Percentiles rank a stretch among this genome's conserved stretches.
Conservation (phyloP, 23 tunicate genomes). For the Ascidia mentula region DNA sequence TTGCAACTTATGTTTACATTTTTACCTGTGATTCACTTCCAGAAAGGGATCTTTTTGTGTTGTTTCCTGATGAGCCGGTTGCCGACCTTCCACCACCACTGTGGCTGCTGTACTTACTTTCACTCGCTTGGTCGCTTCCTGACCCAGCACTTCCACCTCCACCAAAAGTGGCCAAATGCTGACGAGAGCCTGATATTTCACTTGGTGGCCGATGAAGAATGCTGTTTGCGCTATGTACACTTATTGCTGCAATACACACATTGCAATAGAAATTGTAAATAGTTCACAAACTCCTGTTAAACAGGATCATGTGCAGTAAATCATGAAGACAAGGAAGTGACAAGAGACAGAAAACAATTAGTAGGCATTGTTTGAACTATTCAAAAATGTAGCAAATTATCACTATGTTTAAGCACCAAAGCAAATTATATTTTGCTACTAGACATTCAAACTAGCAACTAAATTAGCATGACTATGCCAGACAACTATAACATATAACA, state of each 20-base stretch:
- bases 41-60: constrained; percentile 35
- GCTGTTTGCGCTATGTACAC: constrained; percentile 56
- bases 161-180: constrained; percentile 56
- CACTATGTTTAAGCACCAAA: too few species aligned
- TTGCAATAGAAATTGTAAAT: too few species aligned
- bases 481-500: too few species aligned
- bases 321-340: too few species aligned
- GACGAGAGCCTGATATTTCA: constrained; percentile 25
- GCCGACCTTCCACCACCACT: constrained; percentile 59
- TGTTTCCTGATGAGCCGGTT: constrained; percentile 31
- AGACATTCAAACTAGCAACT: too few species aligned
- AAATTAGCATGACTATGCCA: too few species aligned
- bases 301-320: too few species aligned
- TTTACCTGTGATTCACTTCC: constrained; percentile 67
- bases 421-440: too few species aligned
- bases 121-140: constrained; percentile 62
- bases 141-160: constrained; percentile 34
- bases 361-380: too few species aligned
- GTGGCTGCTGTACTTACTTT: constrained; percentile 47
- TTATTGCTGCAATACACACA: constrained; percentile 36
- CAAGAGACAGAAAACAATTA: too few species aligned
- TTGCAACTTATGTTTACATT: neutral
- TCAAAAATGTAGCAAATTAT: too few species aligned
- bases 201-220: constrained; percentile 19
- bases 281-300: too few species aligned